Evolutionary conservation across 2,888 invertebrate genomes (phyloP).

Genomic region (Scaptomyza cyrtandrae): DNA sequence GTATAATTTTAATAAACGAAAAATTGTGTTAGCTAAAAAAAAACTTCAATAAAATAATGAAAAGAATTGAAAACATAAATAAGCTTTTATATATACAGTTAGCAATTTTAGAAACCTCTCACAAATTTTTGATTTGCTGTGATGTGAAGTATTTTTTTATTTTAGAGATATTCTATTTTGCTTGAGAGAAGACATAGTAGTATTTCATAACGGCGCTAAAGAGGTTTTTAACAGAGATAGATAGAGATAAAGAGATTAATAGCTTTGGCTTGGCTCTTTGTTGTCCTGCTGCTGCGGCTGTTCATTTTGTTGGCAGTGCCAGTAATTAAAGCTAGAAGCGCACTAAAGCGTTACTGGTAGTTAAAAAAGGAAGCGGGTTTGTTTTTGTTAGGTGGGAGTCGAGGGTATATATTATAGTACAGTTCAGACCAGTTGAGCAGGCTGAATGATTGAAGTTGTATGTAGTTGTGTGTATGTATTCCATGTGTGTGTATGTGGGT

Average conservation of each 20-base stretch:
- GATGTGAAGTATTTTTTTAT: slow-evolving; percentile 70
- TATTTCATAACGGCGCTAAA: slow-evolving; percentile 34
- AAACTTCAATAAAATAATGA: slow-evolving; percentile 22
- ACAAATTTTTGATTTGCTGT: slow-evolving; percentile 73
- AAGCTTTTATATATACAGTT: slow-evolving; percentile 68
- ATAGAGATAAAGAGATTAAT: slow-evolving; percentile 1
- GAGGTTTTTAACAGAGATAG: slow-evolving; percentile 26
- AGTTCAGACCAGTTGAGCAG: slow-evolving; percentile 29
- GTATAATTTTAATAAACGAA: slow-evolving; percentile 15
- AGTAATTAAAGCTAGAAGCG: slow-evolving; percentile 64
- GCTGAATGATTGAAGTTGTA: slow-evolving; percentile 18
- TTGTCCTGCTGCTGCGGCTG: slow-evolving; percentile 50
- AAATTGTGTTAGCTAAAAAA: slow-evolving; percentile 8
- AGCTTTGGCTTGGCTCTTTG: slow-evolving; percentile 53
- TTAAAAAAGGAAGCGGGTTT: slow-evolving; percentile 26
- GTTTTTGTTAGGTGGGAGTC: background rate
- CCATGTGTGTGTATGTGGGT: slow-evolving; percentile 34
- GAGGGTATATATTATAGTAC: slow-evolving; percentile 9
- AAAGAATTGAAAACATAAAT: slow-evolving; percentile 21
- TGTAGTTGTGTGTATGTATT: slow-evolving; percentile 8
- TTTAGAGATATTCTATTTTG: slow-evolving; percentile 61
- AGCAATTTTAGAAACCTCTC: slow-evolving; percentile 80
- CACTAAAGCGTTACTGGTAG: slow-evolving; percentile 23
- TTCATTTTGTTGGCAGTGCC: slow-evolving; percentile 60
- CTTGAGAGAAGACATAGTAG: slow-evolving; percentile 37